Evolutionary conservation across 2,113 vertebrate species (phyloP), one percentile per base, ranked within the genome.

Genomic region (Petroica traversi): DNA sequence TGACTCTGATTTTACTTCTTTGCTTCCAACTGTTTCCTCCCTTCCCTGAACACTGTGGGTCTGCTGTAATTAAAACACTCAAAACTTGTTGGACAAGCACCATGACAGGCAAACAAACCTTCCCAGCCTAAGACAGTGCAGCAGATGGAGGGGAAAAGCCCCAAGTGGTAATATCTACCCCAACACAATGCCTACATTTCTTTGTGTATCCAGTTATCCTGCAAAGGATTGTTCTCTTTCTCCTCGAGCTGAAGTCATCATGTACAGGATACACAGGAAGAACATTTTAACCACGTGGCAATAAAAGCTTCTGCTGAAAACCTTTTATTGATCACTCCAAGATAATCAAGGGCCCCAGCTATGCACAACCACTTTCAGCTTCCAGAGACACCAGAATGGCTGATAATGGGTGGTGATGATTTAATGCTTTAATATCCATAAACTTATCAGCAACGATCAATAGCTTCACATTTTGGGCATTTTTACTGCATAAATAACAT

Each of bases 281-380:
- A 93, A 88, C 75, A 84, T 77, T 86, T 95, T 51, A 88, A 93
- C 83, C 92, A 94, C 19, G 38, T 86, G 85, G 85, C 64, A 83
- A 81, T 96, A 95, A 96, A 96, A 96, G 88, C 92, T 67, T 96
- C 90, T 93, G 72, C 88, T 95, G 92, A 96, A 97, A 97, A 83
- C 72, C 90, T 93, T 92, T 95, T 94, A 96, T 96, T 80, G 94
- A 97, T 92, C 88, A 51, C 72, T 61, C 29, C 1, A 12, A 86
- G 68, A 64, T 82, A 96, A 93, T 93, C 79, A 92, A 86, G 82
- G 61, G 88, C 77, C 68, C 45, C 11, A 52, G 64, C 88, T 64
- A 88, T 51, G 72, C 90, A 88, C 55, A 93, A 78, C 79, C 8
- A 4, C 85, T 92, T 92, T 83, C 76, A 93, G 92, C 72, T 90